Conservation (phyloP, 2,797 vertebrate species). For the Crypturellus tataupa region DNA sequence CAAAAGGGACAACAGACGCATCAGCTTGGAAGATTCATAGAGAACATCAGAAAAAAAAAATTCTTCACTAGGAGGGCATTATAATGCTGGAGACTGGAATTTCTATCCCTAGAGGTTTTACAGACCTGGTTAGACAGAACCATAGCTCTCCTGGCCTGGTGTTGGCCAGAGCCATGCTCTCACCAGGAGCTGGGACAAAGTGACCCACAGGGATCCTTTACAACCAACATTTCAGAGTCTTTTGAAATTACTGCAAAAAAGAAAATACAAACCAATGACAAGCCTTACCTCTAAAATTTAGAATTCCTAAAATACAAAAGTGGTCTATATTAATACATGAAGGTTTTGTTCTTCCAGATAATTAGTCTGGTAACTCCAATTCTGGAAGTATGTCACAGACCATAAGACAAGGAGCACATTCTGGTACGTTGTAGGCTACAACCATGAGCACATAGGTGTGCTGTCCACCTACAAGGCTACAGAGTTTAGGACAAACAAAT, state of each 20-base stretch:
- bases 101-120: neutral
- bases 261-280: neutral
- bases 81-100: neutral
- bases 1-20: neutral
- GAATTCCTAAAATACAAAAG: neutral
- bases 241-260: neutral
- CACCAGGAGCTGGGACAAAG: neutral
- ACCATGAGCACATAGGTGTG: accelerated
- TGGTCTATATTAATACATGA: neutral
- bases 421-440: neutral
- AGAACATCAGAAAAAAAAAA: neutral
- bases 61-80: neutral
- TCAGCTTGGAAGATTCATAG: neutral
- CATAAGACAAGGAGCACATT: neutral
- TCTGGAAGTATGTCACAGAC: neutral
- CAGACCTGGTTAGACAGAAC: neutral
- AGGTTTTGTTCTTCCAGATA: neutral
- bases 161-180: neutral
- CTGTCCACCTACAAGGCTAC: neutral
- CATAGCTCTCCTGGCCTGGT: neutral
- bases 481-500: neutral
- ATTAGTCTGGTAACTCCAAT: neutral
- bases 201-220: neutral
- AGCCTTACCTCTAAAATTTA: neutral
- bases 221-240: neutral